A percentile compares a stretch with the other conserved stretches of the same genome.
Evolutionary conservation across 2,113 vertebrate genomes (phyloP).

Genomic region (Planiliza haematocheilus): DNA sequence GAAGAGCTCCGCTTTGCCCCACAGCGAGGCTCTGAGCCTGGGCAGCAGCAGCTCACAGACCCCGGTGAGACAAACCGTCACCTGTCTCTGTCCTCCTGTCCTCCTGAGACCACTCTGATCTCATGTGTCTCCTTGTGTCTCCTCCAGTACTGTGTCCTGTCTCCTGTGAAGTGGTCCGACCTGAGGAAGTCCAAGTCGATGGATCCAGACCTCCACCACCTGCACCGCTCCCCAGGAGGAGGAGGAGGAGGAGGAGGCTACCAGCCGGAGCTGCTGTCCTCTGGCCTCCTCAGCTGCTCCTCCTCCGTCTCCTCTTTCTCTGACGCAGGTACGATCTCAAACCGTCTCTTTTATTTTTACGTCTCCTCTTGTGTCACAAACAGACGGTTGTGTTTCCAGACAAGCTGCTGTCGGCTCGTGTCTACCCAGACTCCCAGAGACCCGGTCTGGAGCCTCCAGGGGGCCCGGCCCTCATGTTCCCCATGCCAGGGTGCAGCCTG

Average conservation of each 20-base stretch:
- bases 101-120: no score
- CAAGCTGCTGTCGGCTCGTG: slow-evolving; percentile 84
- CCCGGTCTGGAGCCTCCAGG: slow-evolving; percentile 77
- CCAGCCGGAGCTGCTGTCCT: slow-evolving; percentile 77
- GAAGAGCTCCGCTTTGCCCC: slow-evolving; percentile 82
- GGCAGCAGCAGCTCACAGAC: slow-evolving; percentile 69
- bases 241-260: slow-evolving; percentile 36
- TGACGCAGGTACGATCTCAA: slow-evolving; percentile 72
- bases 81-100: no score
- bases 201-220: slow-evolving; percentile 84
- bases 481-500: slow-evolving; percentile 73
- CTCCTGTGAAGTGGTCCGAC: slow-evolving; percentile 92
- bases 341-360: no score
- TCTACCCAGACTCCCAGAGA: slow-evolving; percentile 86
- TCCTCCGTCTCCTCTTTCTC: slow-evolving; percentile 80
- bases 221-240: slow-evolving; percentile 82
- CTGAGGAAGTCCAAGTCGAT: slow-evolving; percentile 87
- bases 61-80: slow-evolving; percentile 25
- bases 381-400: slow-evolving; percentile 75
- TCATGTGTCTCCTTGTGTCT: not conserved
- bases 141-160: slow-evolving; percentile 90
- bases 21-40: slow-evolving; percentile 80
- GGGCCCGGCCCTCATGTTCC: slow-evolving; percentile 84
- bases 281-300: slow-evolving; percentile 82
- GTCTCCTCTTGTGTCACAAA: not conserved